Base-by-base conservation (phyloP, 1,140 invertebrate species). In the Spodoptera litura region DNA sequence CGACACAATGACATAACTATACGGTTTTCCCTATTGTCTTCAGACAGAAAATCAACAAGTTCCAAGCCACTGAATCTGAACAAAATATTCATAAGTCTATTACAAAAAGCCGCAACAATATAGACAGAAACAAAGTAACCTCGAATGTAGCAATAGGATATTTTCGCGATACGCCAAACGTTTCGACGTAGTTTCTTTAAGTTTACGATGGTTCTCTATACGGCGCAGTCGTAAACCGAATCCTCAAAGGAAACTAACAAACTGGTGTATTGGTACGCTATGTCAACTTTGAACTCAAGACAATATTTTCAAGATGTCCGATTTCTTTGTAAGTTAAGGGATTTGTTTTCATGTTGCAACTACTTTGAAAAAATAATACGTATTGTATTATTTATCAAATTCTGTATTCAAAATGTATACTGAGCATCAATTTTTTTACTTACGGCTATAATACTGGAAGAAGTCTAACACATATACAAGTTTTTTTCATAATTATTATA, bases 131-230 rank as follows among this genome's bases (percentile, higher is more conserved):
- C 82, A 85, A 86, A 83, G 83, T 81, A 83, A 80, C 68, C 76
- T 82, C 78, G 82, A 88, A 86, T 27, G 61, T 74, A 80, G 80
- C 74, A 81, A 83, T 74, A 82, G 72, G 75, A 86, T 86, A 86
- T 86, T 83, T 85, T 83, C 73, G 79, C 83, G 76, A 89, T 85
- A 85, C 88, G 86, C 81, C 78, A 86, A 71, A 75, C 44, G 62
- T 79, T 74, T 59, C 49, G 53, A 81, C 84, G 82, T 89, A 88
- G 86, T 88, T 88, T 89, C 79, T 83, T 84, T 77, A 82, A 88
- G 80, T 89, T 89, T 88, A 91, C 88, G 87, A 85, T 89, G 85
- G 86, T 81, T 81, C 88, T 86, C 86, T 87, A 88, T 85, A 83
- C 81, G 51, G 73, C 68, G 75, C 80, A 86, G 83, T 87, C 88